These are phyloP conservation scores for Synergus itoensis DNA, from an alignment of 2,888 invertebrate genomes.

Conservation along the genomic window DNA sequence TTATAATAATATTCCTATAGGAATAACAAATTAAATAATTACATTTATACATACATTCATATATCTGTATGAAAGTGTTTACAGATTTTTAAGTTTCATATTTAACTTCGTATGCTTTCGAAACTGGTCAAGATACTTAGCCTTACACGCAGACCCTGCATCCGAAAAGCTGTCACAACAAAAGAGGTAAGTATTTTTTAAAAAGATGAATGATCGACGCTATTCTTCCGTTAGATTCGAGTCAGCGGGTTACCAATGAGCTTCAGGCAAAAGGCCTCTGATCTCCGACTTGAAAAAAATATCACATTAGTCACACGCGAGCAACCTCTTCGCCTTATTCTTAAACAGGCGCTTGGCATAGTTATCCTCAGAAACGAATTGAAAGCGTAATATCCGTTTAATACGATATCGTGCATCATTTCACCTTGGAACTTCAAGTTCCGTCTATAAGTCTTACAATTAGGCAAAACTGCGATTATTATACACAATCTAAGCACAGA, in stretches of 20 bases:
- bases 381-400: background rate
- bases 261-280: slow-evolving; percentile 58
- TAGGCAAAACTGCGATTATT: too few species aligned
- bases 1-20: background rate
- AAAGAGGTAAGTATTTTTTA: slow-evolving; percentile 56
- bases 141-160: background rate
- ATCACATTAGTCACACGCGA: slow-evolving; percentile 57
- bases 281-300: slow-evolving; percentile 55
- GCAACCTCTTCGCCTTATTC: background rate
- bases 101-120: too few species aligned
- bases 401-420: too few species aligned
- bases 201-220: slow-evolving; percentile 52
- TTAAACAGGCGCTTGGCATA: too few species aligned
- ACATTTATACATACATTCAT: background rate
- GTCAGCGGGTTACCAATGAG: slow-evolving; percentile 57
- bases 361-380: background rate
- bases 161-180: slow-evolving; percentile 33
- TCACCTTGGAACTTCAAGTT: too few species aligned
- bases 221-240: slow-evolving; percentile 52
- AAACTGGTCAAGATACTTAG: background rate
- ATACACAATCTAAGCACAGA: too few species aligned
- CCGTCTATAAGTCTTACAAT: too few species aligned
- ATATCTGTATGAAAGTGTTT: too few species aligned
- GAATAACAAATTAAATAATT: background rate
- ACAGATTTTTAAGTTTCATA: too few species aligned